These are phyloP conservation scores for Branchinecta sandiegonensis DNA, from an alignment of 2,888 invertebrate genomes.

Conservation along the genomic window DNA sequence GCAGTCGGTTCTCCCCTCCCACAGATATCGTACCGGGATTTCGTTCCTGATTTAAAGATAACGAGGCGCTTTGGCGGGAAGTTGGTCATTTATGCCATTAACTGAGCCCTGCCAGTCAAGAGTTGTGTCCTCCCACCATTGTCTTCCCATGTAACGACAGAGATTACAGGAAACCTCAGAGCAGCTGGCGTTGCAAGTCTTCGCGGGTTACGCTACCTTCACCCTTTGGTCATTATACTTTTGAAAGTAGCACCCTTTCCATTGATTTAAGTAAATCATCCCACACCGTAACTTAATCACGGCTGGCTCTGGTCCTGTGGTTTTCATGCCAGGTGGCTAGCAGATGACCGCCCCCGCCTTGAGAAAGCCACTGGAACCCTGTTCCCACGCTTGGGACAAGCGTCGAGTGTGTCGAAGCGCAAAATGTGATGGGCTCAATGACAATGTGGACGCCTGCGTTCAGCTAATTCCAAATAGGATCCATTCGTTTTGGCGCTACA, in stretches of 20 bases:
- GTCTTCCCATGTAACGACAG: background rate
- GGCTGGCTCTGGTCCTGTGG: background rate
- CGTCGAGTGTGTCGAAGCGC: background rate
- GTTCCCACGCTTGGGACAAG: slow-evolving; percentile 1
- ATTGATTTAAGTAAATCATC: slow-evolving; percentile 7
- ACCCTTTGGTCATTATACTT: slow-evolving; percentile 7
- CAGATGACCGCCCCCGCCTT: slow-evolving; percentile 12
- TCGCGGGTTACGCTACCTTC: slow-evolving; percentile 10
- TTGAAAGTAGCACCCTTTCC: background rate
- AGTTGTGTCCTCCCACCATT: slow-evolving; percentile 12
- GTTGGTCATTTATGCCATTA: slow-evolving; percentile 1
- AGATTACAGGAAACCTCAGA: slow-evolving; percentile 1
- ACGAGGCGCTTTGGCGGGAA: slow-evolving; percentile 3
- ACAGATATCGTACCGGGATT: too few relatives aligned
- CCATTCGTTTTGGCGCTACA: background rate
- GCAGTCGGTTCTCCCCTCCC: too few relatives aligned
- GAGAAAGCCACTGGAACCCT: background rate
- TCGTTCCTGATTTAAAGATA: background rate
- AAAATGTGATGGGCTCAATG: background rate
- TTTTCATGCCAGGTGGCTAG: slow-evolving; percentile 4
- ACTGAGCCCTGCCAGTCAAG: background rate
- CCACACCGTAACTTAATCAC: slow-evolving; percentile 1
- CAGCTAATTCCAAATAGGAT: background rate
- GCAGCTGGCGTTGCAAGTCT: background rate
- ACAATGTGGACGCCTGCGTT: slow-evolving; percentile 1